phyloP scores from a whole-genome alignment of 2,888 invertebrate genomes.

The Chymomyza caudatula region DNA sequence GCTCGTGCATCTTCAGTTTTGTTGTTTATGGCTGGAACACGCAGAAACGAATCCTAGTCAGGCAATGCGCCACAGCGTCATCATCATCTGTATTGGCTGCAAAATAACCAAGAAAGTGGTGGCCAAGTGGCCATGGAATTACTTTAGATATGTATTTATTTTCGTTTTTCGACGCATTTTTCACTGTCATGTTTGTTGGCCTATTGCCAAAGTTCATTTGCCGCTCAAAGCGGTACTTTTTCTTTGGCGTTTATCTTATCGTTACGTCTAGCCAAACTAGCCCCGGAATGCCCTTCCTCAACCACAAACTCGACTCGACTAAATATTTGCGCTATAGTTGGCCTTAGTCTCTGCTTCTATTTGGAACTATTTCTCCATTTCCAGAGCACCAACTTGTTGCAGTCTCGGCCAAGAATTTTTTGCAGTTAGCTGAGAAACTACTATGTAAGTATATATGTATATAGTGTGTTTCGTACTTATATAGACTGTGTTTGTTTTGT shows the following conservation, averaged over 20 bases:
- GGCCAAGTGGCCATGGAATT: not conserved
- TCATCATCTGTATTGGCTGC: slow-evolving; percentile 51
- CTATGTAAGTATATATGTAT: not conserved
- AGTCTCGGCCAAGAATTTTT: not conserved
- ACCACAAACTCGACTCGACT: not conserved
- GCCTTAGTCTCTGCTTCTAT: not conserved
- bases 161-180: slow-evolving; percentile 33
- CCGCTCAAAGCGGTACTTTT: slow-evolving; percentile 32
- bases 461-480: not conserved
- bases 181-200: slow-evolving; percentile 60
- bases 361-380: not conserved
- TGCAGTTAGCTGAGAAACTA: not conserved
- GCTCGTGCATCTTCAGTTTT: slow-evolving; percentile 86
- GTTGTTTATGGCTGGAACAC: not conserved
- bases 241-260: not conserved
- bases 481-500: not conserved
- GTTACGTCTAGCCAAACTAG: not conserved
- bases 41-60: slow-evolving; percentile 23
- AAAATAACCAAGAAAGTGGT: slow-evolving; percentile 12
- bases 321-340: not conserved
- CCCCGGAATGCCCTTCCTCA: not conserved
- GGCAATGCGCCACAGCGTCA: slow-evolving; percentile 17
- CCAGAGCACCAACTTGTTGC: not conserved
- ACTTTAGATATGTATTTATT: slow-evolving; percentile 22
- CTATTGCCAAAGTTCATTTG: slow-evolving; percentile 55